phyloP scores from a whole-genome alignment of 2,888 invertebrate genomes.

The Eupithecia tripunctaria region DNA sequence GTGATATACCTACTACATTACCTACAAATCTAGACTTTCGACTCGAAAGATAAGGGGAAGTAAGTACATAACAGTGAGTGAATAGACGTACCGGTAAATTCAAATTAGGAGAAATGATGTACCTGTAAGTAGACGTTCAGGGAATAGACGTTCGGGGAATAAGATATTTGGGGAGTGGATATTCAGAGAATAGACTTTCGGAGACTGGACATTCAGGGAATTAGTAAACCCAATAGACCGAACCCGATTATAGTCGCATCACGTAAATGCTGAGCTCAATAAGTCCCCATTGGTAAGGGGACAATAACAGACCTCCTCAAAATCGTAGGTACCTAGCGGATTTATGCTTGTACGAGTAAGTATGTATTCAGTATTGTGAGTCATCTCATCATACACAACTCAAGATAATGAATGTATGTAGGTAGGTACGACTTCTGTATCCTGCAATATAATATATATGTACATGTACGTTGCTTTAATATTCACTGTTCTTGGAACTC shows the following conservation, averaged over 20 bases:
- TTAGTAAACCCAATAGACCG: too few species aligned
- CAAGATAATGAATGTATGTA: neutral
- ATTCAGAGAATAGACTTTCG: too few species aligned
- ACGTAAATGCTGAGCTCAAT: neutral
- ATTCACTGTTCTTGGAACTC: conserved; percentile 36
- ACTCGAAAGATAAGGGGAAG: neutral
- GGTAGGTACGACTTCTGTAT: neutral
- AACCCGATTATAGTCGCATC: too few species aligned
- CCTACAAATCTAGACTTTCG: neutral
- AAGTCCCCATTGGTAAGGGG: neutral
- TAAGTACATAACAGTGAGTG: neutral
- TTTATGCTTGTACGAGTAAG: too few species aligned
- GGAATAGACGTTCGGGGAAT: too few species aligned
- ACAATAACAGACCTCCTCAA: neutral
- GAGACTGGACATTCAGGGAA: too few species aligned
- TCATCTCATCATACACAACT: neutral
- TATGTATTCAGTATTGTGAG: conserved; percentile 3
- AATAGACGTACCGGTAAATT: too few species aligned
- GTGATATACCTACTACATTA: neutral
- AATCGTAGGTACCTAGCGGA: neutral
- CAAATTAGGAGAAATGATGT: too few species aligned
- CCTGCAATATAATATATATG: conserved; percentile 10
- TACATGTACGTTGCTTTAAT: conserved; percentile 17
- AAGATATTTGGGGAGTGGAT: too few species aligned
- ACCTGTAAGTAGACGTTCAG: too few species aligned